Conservation (phyloP, 2,888 invertebrate genomes). For the Apotomis betuletana region DNA sequence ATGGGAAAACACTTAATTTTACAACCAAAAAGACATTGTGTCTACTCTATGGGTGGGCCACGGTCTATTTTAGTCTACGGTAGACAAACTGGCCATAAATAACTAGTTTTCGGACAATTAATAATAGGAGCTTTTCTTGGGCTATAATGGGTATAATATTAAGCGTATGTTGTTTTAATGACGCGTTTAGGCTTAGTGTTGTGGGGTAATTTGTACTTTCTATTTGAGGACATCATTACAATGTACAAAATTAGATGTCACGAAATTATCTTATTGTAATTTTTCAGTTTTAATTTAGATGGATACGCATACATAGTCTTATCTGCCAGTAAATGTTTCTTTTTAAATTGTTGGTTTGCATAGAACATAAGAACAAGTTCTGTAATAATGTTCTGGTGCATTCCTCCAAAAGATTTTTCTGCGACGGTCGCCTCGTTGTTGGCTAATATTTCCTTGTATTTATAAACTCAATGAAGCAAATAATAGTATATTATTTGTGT, state of each 20-base stretch:
- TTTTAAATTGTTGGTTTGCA: no score
- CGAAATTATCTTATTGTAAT: neutral
- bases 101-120: slow-evolving; percentile 79
- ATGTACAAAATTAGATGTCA: slow-evolving; percentile 16
- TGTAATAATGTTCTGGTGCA: no score
- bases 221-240: slow-evolving; percentile 17
- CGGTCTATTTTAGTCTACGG: slow-evolving; percentile 68
- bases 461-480: no score
- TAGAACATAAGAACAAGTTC: no score
- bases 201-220: slow-evolving; percentile 26
- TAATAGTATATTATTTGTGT: neutral
- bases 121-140: slow-evolving; percentile 70
- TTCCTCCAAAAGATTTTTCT: no score
- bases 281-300: neutral
- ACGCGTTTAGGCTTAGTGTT: slow-evolving; percentile 5
- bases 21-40: slow-evolving; percentile 62
- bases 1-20: slow-evolving; percentile 66
- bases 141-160: slow-evolving; percentile 54
- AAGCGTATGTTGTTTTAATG: slow-evolving; percentile 35
- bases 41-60: slow-evolving; percentile 72
- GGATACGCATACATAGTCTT: no score
- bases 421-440: no score
- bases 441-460: no score
- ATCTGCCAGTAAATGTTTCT: no score
- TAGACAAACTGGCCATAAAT: slow-evolving; percentile 75